Conservation (phyloP, 2,113 vertebrate species). For the Sturnira hondurensis region DNA sequence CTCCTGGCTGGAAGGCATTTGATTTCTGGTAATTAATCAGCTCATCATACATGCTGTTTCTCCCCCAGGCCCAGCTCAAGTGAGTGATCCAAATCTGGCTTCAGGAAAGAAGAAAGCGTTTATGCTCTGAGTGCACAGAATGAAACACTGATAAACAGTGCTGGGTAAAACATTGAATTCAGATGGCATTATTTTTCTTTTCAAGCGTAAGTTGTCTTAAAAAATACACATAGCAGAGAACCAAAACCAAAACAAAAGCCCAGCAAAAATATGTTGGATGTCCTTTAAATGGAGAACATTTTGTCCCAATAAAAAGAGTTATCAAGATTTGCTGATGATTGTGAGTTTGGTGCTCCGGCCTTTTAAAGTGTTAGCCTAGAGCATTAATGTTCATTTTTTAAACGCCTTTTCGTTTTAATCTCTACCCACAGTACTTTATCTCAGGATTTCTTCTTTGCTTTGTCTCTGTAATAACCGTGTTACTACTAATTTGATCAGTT, state of each 20-base stretch:
- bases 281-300: constrained; percentile 63
- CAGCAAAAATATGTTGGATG: constrained; percentile 45
- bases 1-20: constrained; percentile 82
- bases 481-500: constrained; percentile 73
- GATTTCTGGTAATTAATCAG: constrained; percentile 87
- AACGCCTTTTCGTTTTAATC: constrained; percentile 42
- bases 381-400: constrained; percentile 54
- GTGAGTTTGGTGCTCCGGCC: not conserved
- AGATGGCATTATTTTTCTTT: constrained; percentile 63
- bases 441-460: constrained; percentile 56
- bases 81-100: constrained; percentile 83
- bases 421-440: constrained; percentile 60
- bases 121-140: constrained; percentile 73
- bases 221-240: not conserved
- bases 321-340: constrained; percentile 54
- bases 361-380: constrained; percentile 50
- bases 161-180: constrained; percentile 77
- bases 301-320: constrained; percentile 60
- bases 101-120: constrained; percentile 77
- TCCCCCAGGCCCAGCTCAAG: constrained; percentile 79
- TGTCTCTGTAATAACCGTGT: constrained; percentile 61
- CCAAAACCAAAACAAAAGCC: constrained; percentile 38
- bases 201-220: not conserved
- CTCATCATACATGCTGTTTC: constrained; percentile 81
- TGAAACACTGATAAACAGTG: constrained; percentile 76